These are phyloP conservation scores for Zaprionus davidi DNA, from an alignment of 1,140 invertebrate genomes.

Conservation along the genomic window DNA sequence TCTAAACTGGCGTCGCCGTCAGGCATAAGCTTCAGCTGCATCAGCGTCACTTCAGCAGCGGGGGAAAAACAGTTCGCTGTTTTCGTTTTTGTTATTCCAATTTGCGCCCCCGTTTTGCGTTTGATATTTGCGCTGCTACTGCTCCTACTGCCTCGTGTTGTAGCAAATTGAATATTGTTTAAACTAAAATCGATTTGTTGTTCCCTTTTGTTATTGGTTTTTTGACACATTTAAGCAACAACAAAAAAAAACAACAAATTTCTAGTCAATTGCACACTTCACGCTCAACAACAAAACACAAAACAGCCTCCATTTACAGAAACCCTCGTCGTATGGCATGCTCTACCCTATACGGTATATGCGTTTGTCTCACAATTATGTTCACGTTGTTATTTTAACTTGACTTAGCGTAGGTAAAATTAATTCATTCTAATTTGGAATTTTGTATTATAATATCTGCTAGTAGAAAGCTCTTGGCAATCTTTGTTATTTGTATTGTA, in stretches of 20 bases:
- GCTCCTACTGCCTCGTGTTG: constrained; percentile 21
- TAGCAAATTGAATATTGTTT: constrained; percentile 21
- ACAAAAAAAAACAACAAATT: constrained; percentile 55
- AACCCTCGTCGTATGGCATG: constrained; percentile 66
- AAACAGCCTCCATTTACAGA: constrained; percentile 75
- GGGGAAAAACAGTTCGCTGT: constrained; percentile 38
- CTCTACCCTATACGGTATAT: constrained; percentile 33
- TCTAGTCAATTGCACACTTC: constrained; percentile 73
- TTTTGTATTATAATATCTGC: background rate
- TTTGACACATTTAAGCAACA: constrained; percentile 57
- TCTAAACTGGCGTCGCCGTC: constrained; percentile 35
- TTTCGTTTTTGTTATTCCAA: constrained; percentile 41
- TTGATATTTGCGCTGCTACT: constrained; percentile 9
- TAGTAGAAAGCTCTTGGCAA: background rate
- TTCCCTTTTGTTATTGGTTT: constrained; percentile 42
- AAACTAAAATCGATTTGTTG: constrained; percentile 51
- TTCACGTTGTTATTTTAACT: background rate
- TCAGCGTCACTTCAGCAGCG: constrained; percentile 20
- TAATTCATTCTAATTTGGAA: background rate
- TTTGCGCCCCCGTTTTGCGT: constrained; percentile 25
- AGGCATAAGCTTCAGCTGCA: constrained; percentile 28
- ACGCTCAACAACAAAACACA: constrained; percentile 77
- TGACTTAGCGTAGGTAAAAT: background rate
- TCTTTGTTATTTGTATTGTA: background rate
- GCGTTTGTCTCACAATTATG: background rate